Evolutionary conservation across 2,797 vertebrate species (phyloP).

Genomic region (Aratinga solstitialis): DNA sequence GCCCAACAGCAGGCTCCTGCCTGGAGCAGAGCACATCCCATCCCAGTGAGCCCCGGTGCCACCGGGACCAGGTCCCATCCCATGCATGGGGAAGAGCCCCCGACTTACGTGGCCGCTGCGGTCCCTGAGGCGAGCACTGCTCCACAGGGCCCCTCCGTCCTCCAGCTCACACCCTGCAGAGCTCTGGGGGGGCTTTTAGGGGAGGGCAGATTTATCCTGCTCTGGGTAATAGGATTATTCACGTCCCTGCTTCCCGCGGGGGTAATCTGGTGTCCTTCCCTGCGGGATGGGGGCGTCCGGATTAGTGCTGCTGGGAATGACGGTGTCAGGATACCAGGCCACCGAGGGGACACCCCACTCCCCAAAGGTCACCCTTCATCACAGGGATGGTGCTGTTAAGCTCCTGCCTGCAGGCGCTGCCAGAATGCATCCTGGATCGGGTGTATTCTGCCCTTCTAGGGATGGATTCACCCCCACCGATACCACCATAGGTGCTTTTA

Average conservation of each 20-base stretch:
- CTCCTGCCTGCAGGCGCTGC: neutral
- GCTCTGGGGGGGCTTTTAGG: neutral
- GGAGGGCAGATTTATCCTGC: conserved; percentile 55
- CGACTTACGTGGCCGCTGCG: conserved; percentile 4
- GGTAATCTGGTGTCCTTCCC: conserved; percentile 65
- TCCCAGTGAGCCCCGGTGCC: too few relatives aligned
- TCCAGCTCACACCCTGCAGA: rapidly evolving
- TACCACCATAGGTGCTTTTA: rapidly evolving
- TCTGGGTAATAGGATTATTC: conserved; percentile 83
- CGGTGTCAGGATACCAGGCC: rapidly evolving
- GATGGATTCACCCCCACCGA: rapidly evolving
- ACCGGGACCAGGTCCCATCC: rapidly evolving
- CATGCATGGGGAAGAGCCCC: rapidly evolving
- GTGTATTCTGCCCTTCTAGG: neutral
- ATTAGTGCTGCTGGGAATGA: neutral
- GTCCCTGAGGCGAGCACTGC: neutral
- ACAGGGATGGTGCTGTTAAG: neutral
- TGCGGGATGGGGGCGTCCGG: neutral
- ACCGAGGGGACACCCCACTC: rapidly evolving
- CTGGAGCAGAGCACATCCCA: neutral
- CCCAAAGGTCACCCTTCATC: rapidly evolving
- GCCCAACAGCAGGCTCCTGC: neutral
- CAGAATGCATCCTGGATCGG: neutral
- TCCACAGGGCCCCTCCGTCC: neutral
- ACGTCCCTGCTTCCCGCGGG: conserved; percentile 27